phyloP scores from a whole-genome alignment of 2,113 vertebrate species.

The Python bivittatus region DNA sequence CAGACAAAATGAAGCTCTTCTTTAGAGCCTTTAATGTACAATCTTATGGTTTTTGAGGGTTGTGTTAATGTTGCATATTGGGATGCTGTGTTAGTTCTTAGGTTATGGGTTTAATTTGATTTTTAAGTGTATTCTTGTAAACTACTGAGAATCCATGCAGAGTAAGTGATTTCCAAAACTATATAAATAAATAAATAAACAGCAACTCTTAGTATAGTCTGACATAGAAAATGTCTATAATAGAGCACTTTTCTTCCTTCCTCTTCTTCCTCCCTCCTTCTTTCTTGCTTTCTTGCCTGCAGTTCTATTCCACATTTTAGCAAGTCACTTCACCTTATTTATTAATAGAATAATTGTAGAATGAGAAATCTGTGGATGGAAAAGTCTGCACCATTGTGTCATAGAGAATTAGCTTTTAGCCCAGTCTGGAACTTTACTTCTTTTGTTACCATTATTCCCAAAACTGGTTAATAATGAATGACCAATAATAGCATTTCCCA shows the following conservation, averaged over 20 bases:
- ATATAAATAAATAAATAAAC: not conserved
- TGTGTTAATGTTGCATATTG: not conserved
- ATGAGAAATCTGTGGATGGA: not conserved
- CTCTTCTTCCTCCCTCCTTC: not conserved
- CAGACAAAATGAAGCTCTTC: not conserved
- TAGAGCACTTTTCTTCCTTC: not conserved
- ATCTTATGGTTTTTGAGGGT: not conserved
- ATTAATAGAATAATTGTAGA: not conserved
- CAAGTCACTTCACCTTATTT: not conserved
- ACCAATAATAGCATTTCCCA: not conserved
- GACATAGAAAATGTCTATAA: not conserved
- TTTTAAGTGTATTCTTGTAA: not conserved
- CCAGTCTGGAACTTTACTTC: not conserved
- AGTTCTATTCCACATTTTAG: not conserved
- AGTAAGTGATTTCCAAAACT: not conserved
- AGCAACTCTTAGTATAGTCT: not conserved
- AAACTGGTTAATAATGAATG: conserved; percentile 3
- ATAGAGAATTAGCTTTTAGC: not conserved
- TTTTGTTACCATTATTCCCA: not conserved
- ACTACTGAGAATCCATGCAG: not conserved
- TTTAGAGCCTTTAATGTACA: not conserved
- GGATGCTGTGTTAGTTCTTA: not conserved
- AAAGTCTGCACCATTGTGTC: not conserved
- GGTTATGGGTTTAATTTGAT: not conserved
- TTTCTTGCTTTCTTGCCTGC: not conserved